These are phyloP conservation scores for Lagopus leucura DNA, from an alignment of 2,113 vertebrate species.

Conservation along the genomic window DNA sequence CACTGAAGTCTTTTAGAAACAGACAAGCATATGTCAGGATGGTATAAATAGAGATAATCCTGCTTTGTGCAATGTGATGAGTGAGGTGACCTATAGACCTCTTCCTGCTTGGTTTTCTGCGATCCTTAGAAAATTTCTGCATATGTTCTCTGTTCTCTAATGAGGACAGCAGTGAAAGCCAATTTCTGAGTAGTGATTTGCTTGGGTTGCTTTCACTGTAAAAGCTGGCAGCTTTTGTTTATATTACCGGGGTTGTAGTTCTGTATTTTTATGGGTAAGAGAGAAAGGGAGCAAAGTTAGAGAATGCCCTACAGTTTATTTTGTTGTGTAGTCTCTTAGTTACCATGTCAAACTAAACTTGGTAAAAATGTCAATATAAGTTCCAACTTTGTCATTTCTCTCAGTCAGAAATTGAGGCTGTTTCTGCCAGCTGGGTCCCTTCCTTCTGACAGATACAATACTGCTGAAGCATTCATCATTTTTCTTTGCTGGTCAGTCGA, in stretches of 20 bases:
- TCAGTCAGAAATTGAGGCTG: constrained; percentile 40
- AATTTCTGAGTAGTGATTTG: not conserved
- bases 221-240: not conserved
- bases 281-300: not conserved
- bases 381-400: constrained; percentile 3
- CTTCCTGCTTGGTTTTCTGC: not conserved
- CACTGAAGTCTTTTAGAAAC: not conserved
- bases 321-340: not conserved
- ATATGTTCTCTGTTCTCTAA: not conserved
- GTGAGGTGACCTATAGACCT: not conserved
- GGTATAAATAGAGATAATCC: not conserved
- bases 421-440: constrained; percentile 22
- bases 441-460: constrained; percentile 8
- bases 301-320: not conserved
- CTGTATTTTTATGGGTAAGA: not conserved
- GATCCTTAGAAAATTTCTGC: not conserved
- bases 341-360: not conserved
- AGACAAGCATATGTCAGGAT: not conserved
- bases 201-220: not conserved
- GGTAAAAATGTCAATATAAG: not conserved
- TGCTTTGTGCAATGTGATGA: not conserved
- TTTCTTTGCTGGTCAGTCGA: constrained; percentile 8
- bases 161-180: not conserved
- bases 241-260: not conserved
- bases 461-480: not conserved